Base-by-base conservation (phyloP, 2,888 invertebrate species). In the Tetropium fuscum region DNA sequence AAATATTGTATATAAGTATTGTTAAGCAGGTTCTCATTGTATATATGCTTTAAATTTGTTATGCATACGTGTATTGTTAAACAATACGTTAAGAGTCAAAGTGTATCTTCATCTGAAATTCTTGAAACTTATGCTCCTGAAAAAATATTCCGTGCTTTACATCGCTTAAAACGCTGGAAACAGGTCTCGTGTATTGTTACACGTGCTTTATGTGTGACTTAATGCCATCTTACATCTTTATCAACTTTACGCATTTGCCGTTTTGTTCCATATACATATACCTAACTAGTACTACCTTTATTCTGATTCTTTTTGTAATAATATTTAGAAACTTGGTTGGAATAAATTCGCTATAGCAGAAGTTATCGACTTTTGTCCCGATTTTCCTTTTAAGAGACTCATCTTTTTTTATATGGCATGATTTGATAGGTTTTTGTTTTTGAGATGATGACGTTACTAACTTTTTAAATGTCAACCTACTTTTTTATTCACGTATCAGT, bases 81-180 rank as follows among this genome's bases (percentile, higher is more conserved):
- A 75, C 74, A 74, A 73, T 73, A 72, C 70, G 38, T 49, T 59
- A 47, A 57, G 68, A 75, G 74, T 73, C 76, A 77, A 73, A 77
- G 77, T 77, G 77, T 77, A 78, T 78, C 77, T 78, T 70, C 72
- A 77, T 78, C 77, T 78, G 62, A 72, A 74, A 76, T 78, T 74
- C 75, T 66, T 66, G 71, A 70, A 74, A 75, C 61, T 67, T 65
- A 49, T 41, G 38, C 38, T 34, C 38, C 36, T 66, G 74, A 74
- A 76, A 67, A 72, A 69, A 66, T 60, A 65, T 68, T 16, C 15
- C 45, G 72, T 74, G 74, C 73, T 71, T 71, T 70, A 75, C 74
- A 74, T 75, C 73, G 60, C 67, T 71, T 68, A 70, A 71, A 70
- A 69, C 65, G 66, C 68, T 68, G 58, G 54, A 56, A 64, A 64